phyloP scores from a whole-genome alignment of 2,888 invertebrate genomes.

The Anoplius nigerrimus region DNA sequence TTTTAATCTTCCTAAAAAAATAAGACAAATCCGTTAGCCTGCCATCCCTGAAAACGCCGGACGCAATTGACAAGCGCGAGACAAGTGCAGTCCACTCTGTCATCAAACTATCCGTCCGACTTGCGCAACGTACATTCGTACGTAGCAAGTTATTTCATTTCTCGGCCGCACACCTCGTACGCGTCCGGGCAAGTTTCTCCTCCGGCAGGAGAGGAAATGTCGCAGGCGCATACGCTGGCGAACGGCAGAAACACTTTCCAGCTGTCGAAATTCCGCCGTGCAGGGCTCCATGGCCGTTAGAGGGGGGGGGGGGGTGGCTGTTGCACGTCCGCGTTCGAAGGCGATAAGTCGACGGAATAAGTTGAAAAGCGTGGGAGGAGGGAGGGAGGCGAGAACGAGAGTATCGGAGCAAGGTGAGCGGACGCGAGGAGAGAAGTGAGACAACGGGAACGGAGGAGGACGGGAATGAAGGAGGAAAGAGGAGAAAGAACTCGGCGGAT shows the following conservation, averaged over 20 bases:
- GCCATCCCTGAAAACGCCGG: too few relatives aligned
- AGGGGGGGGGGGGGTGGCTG: constrained; percentile 20
- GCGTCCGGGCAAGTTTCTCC: constrained; percentile 8
- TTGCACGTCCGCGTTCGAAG: constrained; percentile 20
- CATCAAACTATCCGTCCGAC: background rate
- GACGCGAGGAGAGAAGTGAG: constrained; percentile 3
- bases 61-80: too few relatives aligned
- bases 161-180: background rate
- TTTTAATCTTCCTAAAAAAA: too few relatives aligned
- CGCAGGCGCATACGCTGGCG: background rate
- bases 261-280: constrained; percentile 23
- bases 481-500: background rate
- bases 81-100: too few relatives aligned
- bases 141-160: constrained; percentile 13
- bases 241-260: constrained; percentile 17
- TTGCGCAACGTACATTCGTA: constrained; percentile 1
- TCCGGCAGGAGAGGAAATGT: background rate
- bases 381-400: background rate
- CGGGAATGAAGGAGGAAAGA: background rate
- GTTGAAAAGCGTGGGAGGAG: constrained; percentile 8
- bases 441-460: background rate
- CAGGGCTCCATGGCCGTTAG: too few relatives aligned
- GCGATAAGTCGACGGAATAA: constrained; percentile 12
- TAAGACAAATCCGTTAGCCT: too few relatives aligned
- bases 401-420: background rate